Base-by-base conservation (phyloP, 2,888 invertebrate genomes). In the Platypus cylindrus region DNA sequence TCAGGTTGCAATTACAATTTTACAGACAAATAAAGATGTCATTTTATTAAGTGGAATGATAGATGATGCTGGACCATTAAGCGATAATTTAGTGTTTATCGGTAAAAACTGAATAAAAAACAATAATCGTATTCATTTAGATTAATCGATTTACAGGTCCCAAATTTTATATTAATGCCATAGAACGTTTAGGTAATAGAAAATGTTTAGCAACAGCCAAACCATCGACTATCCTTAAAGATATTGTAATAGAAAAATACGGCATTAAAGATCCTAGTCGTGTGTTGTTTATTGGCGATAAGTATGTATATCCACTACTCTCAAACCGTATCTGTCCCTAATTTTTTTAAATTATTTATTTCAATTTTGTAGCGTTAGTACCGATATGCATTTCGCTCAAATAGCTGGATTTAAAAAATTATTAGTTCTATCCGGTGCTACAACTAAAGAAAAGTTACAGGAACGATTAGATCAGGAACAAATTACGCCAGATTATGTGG, bases 211-310 rank as follows among this genome's bases (percentile, higher is more conserved):
- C 9, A 17, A 34, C 34, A 26, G 34, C 35, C 2, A 43, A 43
- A 18, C 43, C 43, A 8, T 34, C 40, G 16, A 3, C 7, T 3
- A 24, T 17, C 5, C 12, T 40, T 3, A 27, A 17, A 20, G 30
- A 36, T 13, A 4, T 30, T 9, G 3, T 43, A 11, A 15, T 11
- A 7, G 16, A 25, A 2, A 36, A 42, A 29, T 34, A 24, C 28
- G 25, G 35, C 7, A 32, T 43, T 17, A 3, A 22, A 3, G 37
- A 40, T 13, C 22, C 27, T 3, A 34, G 28, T 13, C 24, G 30
- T 4, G 35, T 40, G 14, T 29, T 43, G 25, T 40, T 43, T 25
- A 16, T 43, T 11, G 43, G 43, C 13, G 43, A 43, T 23, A 28
- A 12, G 37, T 32, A 37, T 32, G 37, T 32, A 18, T n/a, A n/a